These are phyloP conservation scores for Grapholita molesta DNA, from an alignment of 1,140 invertebrate genomes.

Conservation along the genomic window DNA sequence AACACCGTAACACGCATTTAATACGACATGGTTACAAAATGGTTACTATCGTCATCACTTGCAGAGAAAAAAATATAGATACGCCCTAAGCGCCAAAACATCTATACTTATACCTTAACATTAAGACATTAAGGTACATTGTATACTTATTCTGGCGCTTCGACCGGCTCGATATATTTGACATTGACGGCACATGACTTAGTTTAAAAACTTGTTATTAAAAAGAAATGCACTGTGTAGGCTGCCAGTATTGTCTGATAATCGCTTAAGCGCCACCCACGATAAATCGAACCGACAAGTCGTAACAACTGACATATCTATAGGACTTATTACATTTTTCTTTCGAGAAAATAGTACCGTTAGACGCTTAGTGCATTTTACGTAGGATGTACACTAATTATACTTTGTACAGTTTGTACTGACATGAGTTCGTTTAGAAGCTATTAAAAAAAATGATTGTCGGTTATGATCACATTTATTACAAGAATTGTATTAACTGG, in stretches of 20 bases:
- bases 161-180: too few species aligned
- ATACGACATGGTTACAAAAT: neutral
- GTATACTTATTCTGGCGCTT: too few species aligned
- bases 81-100: too few species aligned
- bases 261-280: neutral
- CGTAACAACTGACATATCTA: neutral
- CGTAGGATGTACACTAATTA: neutral
- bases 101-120: too few species aligned
- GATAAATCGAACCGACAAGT: neutral
- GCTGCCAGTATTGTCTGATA: constrained; percentile 5
- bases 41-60: too few species aligned
- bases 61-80: too few species aligned
- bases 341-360: neutral
- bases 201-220: constrained; percentile 9
- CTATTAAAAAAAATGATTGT: too few species aligned
- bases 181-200: neutral
- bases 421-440: neutral
- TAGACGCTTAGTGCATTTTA: neutral
- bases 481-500: too few species aligned
- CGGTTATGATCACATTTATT: too few species aligned
- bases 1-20: neutral
- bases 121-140: too few species aligned
- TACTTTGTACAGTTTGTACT: neutral
- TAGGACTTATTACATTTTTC: neutral
- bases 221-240: constrained; percentile 13